phyloP scores from a whole-genome alignment of 2,113 vertebrate species.

The Macquaria ambigua region DNA sequence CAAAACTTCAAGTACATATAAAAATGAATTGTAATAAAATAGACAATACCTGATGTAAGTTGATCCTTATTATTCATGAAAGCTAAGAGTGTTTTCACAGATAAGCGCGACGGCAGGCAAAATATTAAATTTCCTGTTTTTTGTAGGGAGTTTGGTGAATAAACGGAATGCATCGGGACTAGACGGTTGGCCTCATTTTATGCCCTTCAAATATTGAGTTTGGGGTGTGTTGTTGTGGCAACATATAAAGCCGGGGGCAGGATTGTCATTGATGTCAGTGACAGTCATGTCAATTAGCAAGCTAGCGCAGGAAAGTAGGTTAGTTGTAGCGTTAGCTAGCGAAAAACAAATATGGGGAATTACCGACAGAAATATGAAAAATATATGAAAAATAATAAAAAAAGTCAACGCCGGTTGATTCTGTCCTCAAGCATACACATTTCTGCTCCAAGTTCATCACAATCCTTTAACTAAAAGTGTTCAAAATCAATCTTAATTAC shows the following conservation, averaged over 20 bases:
- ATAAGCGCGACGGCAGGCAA: rapidly evolving
- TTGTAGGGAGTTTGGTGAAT: background rate
- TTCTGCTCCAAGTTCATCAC: background rate
- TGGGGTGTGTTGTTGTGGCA: constrained; percentile 60
- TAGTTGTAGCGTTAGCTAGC: background rate
- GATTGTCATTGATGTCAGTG: constrained; percentile 41
- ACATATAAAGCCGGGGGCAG: constrained; percentile 47
- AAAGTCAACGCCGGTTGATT: background rate
- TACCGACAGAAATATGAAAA: too few species aligned
- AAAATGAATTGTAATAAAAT: background rate
- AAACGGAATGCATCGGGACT: rapidly evolving
- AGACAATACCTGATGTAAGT: background rate
- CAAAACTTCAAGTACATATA: background rate
- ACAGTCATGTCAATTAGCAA: background rate
- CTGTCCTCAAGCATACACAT: background rate
- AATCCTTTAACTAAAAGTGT: background rate
- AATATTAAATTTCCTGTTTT: background rate
- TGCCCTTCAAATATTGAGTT: constrained; percentile 75
- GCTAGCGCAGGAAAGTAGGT: background rate
- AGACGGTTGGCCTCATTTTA: constrained; percentile 18
- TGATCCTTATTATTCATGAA: background rate
- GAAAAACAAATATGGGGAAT: background rate
- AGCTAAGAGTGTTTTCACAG: rapidly evolving
- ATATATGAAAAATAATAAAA: background rate
- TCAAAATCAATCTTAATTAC: background rate